phyloP scores from a whole-genome alignment of 2,888 invertebrate genomes.

The Zeuzera pyrina region DNA sequence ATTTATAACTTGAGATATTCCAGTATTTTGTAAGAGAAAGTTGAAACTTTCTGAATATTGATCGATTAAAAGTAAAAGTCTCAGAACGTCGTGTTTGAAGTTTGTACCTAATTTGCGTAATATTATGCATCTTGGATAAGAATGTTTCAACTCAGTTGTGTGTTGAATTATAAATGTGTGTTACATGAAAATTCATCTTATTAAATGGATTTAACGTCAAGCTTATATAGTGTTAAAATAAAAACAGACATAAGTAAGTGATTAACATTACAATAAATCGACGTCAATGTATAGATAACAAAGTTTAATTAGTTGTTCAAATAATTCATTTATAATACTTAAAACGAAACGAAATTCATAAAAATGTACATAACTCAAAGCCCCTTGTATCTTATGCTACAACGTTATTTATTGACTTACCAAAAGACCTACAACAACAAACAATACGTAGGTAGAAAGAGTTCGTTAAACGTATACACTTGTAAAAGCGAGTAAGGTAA shows the following conservation, averaged over 20 bases:
- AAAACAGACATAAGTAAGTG: conserved; percentile 1
- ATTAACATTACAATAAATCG: conserved; percentile 5
- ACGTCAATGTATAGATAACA: conserved; percentile 14
- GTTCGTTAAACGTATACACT: too few relatives aligned
- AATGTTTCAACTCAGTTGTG: too few relatives aligned
- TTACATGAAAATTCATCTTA: conserved; percentile 7
- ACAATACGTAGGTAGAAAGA: too few relatives aligned
- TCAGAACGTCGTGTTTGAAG: conserved; percentile 22
- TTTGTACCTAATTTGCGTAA: conserved; percentile 34
- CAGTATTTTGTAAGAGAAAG: conserved; percentile 40
- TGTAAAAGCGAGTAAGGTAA: conserved; percentile 34
- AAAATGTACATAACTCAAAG: too few relatives aligned
- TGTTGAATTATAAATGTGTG: conserved; percentile 8
- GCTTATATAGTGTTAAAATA: conserved; percentile 12
- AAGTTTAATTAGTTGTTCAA: conserved; percentile 20
- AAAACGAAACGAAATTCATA: too few relatives aligned
- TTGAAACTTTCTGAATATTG: conserved; percentile 54
- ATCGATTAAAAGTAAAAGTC: conserved; percentile 63
- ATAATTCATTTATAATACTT: too few relatives aligned
- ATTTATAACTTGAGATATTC: too few relatives aligned
- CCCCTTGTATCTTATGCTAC: too few relatives aligned
- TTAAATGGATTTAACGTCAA: not conserved
- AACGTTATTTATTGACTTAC: too few relatives aligned
- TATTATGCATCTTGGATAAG: conserved; percentile 27
- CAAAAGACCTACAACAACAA: too few relatives aligned